Evolutionary conservation across 1,140 invertebrate species (phyloP).

Genomic region (Hydropsyche tenuis): DNA sequence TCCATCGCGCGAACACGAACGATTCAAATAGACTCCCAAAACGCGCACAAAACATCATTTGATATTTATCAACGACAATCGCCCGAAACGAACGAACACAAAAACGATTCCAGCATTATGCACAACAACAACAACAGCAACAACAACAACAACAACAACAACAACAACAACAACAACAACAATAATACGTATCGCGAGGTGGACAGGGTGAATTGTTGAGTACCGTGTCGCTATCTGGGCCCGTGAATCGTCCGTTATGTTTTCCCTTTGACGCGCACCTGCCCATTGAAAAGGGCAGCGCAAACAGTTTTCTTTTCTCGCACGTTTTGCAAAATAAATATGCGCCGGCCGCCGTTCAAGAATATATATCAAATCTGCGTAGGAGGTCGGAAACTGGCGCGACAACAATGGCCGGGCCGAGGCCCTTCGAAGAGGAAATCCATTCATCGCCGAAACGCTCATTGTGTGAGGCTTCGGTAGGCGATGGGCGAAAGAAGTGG

Average conservation of each 20-base stretch:
- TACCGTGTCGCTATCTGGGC: conserved; percentile 9
- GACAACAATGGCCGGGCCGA: conserved; percentile 29
- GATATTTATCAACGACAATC: no score
- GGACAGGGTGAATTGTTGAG: neutral
- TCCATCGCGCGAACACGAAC: no score
- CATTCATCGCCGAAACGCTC: conserved; percentile 35
- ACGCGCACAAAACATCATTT: no score
- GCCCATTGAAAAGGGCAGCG: neutral
- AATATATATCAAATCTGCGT: conserved; percentile 26
- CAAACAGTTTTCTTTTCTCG: conserved; percentile 6
- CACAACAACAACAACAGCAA: no score
- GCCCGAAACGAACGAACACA: no score
- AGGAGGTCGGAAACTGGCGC: conserved; percentile 27
- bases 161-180: no score
- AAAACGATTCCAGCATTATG: no score
- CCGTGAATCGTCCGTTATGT: conserved; percentile 9
- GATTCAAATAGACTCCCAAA: no score
- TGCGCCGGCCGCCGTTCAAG: neutral
- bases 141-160: no score
- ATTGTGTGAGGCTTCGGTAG: conserved; percentile 25
- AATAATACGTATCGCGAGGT: no score
- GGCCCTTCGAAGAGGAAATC: conserved; percentile 31
- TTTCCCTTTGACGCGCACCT: conserved; percentile 13
- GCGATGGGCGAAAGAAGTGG: conserved; percentile 7
- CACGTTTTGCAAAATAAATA: no score